phyloP scores from a whole-genome alignment of 1,140 invertebrate species.

The Olivierus martensii region DNA sequence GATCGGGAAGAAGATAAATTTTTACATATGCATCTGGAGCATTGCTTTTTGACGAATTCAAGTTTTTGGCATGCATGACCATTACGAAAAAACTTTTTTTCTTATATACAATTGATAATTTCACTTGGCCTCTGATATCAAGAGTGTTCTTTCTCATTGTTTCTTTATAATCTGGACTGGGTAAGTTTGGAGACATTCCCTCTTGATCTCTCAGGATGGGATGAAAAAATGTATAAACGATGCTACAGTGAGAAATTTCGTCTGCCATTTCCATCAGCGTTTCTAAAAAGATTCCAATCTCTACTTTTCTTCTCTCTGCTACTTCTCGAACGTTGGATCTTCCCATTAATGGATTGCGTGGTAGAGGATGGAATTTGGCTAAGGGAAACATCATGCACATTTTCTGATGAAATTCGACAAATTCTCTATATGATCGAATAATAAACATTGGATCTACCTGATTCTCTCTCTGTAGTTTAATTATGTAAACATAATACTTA shows the following conservation, averaged over 20 bases:
- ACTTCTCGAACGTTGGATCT: constrained; percentile 88
- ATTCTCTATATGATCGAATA: constrained; percentile 89
- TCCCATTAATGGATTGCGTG: constrained; percentile 62
- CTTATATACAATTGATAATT: constrained; percentile 69
- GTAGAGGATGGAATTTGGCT: constrained; percentile 57
- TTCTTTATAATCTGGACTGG: background rate
- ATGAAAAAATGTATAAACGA: constrained; percentile 98
- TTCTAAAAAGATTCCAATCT: constrained; percentile 74
- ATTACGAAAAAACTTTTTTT: constrained; percentile 66
- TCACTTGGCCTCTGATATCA: constrained; percentile 40
- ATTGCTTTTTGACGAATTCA: constrained; percentile 46
- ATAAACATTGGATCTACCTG: constrained; percentile 71
- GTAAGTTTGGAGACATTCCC: constrained; percentile 26
- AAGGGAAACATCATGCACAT: constrained; percentile 81
- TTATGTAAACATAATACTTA: constrained; percentile 94
- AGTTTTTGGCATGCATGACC: constrained; percentile 72
- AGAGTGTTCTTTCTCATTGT: background rate
- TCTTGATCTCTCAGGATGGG: constrained; percentile 70
- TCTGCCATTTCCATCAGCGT: constrained; percentile 73
- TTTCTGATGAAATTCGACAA: constrained; percentile 91
- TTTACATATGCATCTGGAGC: constrained; percentile 81
- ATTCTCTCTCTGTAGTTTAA: constrained; percentile 69
- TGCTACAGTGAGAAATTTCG: constrained; percentile 87
- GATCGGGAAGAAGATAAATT: constrained; percentile 66
- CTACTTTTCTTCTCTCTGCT: constrained; percentile 69